Evolutionary conservation across 2,113 vertebrate species (phyloP).

Genomic region (Bostrychus sinensis): DNA sequence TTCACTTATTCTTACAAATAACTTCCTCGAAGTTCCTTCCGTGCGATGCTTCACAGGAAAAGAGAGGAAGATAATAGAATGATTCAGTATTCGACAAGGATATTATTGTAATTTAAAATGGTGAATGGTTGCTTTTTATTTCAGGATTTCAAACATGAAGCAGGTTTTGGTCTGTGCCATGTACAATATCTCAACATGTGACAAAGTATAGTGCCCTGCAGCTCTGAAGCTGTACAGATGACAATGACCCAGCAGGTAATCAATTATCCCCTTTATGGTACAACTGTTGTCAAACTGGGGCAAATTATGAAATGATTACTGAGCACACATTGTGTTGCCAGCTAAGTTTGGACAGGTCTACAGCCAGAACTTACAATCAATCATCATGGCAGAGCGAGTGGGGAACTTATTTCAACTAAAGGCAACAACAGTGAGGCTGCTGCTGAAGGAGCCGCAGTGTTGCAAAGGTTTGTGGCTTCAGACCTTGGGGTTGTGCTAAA

Average conservation of each 20-base stretch:
- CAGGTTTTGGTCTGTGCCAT: slow-evolving; percentile 4
- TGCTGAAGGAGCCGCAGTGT: slow-evolving; percentile 42
- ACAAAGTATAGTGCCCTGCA: slow-evolving; percentile 22
- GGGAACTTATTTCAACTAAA: slow-evolving; percentile 57
- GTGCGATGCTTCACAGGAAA: too few species aligned
- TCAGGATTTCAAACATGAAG: slow-evolving; percentile 13
- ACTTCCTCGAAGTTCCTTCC: too few species aligned
- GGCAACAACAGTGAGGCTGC: slow-evolving; percentile 25
- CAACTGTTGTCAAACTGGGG: slow-evolving; percentile 51
- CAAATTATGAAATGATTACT: slow-evolving; percentile 61
- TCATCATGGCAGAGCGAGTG: slow-evolving; percentile 48
- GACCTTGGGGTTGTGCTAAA: slow-evolving; percentile 16
- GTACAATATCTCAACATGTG: slow-evolving; percentile 14
- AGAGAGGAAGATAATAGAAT: too few species aligned
- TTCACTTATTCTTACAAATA: too few species aligned
- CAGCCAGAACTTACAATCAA: slow-evolving; percentile 72
- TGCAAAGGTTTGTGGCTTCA: slow-evolving; percentile 13
- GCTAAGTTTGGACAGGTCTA: slow-evolving; percentile 53
- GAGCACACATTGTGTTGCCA: slow-evolving; percentile 57
- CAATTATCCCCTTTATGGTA: slow-evolving; percentile 55
- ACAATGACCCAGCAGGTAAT: slow-evolving; percentile 65
- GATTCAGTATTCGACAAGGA: too few species aligned
- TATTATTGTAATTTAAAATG: too few species aligned
- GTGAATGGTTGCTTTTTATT: slow-evolving; percentile 14
- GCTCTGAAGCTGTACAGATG: slow-evolving; percentile 41